Evolutionary conservation across 2,797 vertebrate genomes (phyloP), one percentile per base, ranked within the genome.

Genomic region (Ciconia nigra): DNA sequence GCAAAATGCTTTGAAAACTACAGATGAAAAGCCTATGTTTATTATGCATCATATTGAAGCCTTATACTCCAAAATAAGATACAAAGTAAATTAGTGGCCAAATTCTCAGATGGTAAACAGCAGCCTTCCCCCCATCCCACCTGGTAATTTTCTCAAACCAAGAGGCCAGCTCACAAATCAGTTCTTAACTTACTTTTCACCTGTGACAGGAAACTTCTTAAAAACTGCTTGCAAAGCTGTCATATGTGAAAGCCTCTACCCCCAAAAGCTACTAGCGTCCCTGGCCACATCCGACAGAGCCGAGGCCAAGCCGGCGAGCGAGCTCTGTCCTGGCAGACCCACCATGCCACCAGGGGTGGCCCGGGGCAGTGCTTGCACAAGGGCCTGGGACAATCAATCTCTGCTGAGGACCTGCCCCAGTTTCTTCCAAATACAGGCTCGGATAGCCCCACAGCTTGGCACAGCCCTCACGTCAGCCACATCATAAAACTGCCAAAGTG

Each of bases 221-320:
- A 86, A 78, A 69, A 31, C 37, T 44, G 49, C 11, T 29, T 54
- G 49, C 16, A 83, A 67, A 83, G 29, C 57, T 49, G 41, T 5
- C 4, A 5, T 35, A 51, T 9, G 17, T 35, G 35, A 82, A 55
- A 95, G 47, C 18, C 24, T 92, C 3, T 5, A 9, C 28, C 31
- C 77, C 15, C 44, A 90, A 54, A 93, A 84, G 31, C 42, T 82
- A 22, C 10, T 29, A 37, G 8, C 1, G 4, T 19, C 37, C 47
- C 51, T 61, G 49, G 18, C 8, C 29, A 11, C 18, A 69, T 28
- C 25, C 0, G 2, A 44, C 18, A 59, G n/a, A 76, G 21, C 41
- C 0, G 3, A 44, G 16, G 37, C 33, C 1, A 0, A 69, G 37
- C 28, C 2, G 2, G 54, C 2, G 9, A 84, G 31, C 0, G 0